Evolutionary conservation across 1,140 invertebrate species (phyloP), one percentile per base, ranked within the genome.

Genomic region (Drosophila truncata): DNA sequence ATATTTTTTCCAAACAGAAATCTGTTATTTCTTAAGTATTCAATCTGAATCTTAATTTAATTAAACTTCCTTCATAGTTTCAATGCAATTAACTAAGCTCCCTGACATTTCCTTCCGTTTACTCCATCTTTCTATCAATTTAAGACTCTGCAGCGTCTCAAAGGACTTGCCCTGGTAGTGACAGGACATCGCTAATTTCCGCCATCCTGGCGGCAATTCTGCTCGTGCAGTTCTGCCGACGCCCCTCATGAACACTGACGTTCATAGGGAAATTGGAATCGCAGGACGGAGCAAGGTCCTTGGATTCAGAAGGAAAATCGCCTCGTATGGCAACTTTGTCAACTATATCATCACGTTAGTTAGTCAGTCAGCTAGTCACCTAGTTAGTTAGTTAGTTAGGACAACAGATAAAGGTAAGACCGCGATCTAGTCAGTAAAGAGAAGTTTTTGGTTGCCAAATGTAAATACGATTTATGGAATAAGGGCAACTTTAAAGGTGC

Each of bases 271-370:
- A 77, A 27, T 23, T 27, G 46, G 16, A 49, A 14, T 71, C n/a
- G 20, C 8, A 25, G 44, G 29, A 33, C 13, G 33, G 10, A 70
- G 16, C 42, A 23, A 44, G 29, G 14, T 33, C 31, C 33, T 16
- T 20, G 39, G 35, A 39, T n/a, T 18, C 23, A 50, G 27, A 58
- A 39, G 59, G 35, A 49, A 52, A 49, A 49, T n/a, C 52, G 73
- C 73, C 73, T 42, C 55, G 54, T 27, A 16, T 27, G 63, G 59
- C 70, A 63, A 52, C 69, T 69, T 63, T 72, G 81, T 76, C 84
- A 88, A 85, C 78, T 88, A 88, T 90, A 88, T 88, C 85, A 88
- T 78, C 69, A 73, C 75, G 83, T 90, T 88, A 88, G 85, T 76
- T 88, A 88, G 85, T 72, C 83, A 85, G 85, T 79, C 87, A 90